Base-by-base conservation (phyloP, 2,113 vertebrate species). In the Pheucticus melanocephalus region DNA sequence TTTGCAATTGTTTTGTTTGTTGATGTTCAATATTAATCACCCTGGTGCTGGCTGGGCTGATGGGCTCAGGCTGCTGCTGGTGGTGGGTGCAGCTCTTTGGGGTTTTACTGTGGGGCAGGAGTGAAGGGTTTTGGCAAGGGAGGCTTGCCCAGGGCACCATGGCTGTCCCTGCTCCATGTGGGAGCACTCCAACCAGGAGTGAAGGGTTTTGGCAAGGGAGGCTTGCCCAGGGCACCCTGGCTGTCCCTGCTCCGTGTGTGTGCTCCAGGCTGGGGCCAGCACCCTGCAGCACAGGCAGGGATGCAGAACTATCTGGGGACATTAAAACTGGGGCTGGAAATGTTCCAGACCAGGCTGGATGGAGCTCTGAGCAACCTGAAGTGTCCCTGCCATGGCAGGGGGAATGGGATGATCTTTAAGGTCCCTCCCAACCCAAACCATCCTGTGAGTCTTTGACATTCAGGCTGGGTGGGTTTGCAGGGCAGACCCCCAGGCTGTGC, bases 171-270 rank as follows among this genome's bases (percentile, higher is more conserved):
- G 17, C 77, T 3, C 16, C 0, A n/a, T n/a, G n/a, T n/a, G n/a
- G n/a, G n/a, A n/a, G n/a, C n/a, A n/a, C n/a, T n/a, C n/a, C n/a
- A n/a, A n/a, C 42, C 45, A 22, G 45, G 3, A 47, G 0, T n/a
- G 21, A 7, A 21, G 5, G 0, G 0, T 21, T n/a, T 1, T 1
- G 39, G 70, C 19, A 20, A 44, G 56, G 4, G 65, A 25, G 23
- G 1, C 1, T 6, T 1, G 33, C 9, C 20, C 1, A 3, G 87
- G 0, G 6, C 0, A 0, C 21, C n/a, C 42, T 4, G 40, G 35
- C 37, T 44, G 45, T 33, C 42, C n/a, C n/a, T 1, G 18, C 78
- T 2, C 17, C 30, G 5, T 2, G 39, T 2, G 39, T 9, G 24
- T 5, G 61, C 40, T 25, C 31, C 39, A 7, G 75, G 47, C 69